Evolutionary conservation across 2,888 invertebrate genomes (phyloP).

Genomic region (Caenorhabditis sp.): DNA sequence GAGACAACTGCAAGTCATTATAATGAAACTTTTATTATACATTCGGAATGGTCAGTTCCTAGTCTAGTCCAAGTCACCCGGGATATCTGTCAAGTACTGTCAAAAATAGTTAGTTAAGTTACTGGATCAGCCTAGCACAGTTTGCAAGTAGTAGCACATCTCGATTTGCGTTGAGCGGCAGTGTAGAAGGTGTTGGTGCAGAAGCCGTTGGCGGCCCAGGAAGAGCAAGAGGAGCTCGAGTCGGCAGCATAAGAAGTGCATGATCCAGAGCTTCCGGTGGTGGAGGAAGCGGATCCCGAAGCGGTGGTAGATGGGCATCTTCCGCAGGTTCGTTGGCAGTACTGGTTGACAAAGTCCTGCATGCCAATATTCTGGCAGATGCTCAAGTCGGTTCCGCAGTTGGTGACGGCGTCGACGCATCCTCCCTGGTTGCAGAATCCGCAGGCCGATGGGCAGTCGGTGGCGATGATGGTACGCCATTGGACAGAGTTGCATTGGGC

Average conservation of each 20-base stretch:
- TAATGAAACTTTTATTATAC: not conserved
- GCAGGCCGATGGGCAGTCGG: conserved; percentile 42
- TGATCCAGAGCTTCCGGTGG: conserved; percentile 15
- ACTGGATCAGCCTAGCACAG: conserved; percentile 40
- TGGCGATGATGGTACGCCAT: conserved; percentile 53
- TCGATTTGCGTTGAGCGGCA: conserved; percentile 31
- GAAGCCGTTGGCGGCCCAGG: conserved; percentile 59
- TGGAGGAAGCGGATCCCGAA: conserved; percentile 11
- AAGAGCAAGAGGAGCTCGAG: conserved; percentile 32
- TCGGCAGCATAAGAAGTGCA: conserved; percentile 57
- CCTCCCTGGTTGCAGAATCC: conserved; percentile 52
- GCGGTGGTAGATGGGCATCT: conserved; percentile 49
- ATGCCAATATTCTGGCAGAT: conserved; percentile 39
- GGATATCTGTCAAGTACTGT: not conserved
- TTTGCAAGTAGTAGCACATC: conserved; percentile 56
- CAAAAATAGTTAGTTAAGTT: not conserved
- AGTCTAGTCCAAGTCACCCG: conserved; percentile 2
- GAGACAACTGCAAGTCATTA: too few species aligned
- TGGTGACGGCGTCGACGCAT: conserved; percentile 40
- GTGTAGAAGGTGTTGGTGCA: conserved; percentile 62
- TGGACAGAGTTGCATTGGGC: conserved; percentile 42
- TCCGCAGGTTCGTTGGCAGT: conserved; percentile 71
- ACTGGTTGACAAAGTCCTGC: conserved; percentile 52
- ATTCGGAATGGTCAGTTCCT: conserved; percentile 12
- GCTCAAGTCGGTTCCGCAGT: conserved; percentile 43